Conservation (phyloP, 2,797 vertebrate genomes). For the Siniperca scherzeri region DNA sequence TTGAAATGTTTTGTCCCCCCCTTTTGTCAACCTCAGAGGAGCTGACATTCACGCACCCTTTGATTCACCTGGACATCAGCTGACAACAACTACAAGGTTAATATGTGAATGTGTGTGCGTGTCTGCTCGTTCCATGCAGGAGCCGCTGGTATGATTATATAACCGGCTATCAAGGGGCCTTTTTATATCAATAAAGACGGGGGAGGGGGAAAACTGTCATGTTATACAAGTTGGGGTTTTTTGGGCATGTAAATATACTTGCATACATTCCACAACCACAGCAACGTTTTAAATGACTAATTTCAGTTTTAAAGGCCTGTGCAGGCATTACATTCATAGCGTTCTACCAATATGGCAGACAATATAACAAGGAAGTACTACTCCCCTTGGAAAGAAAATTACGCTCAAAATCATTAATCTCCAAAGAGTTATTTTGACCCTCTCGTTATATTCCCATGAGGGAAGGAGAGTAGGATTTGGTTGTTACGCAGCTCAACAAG, state of each 20-base stretch:
- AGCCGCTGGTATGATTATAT: conserved; percentile 24
- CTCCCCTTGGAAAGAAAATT: conserved; percentile 60
- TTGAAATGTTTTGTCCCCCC: not conserved
- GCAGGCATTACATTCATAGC: conserved; percentile 85
- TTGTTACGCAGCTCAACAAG: conserved; percentile 52
- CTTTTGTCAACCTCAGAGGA: conserved; percentile 11
- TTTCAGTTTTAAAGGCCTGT: conserved; percentile 77
- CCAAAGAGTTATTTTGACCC: conserved; percentile 42
- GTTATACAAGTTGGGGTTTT: conserved; percentile 32
- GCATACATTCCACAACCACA: conserved; percentile 75
- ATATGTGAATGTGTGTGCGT: conserved; percentile 12
- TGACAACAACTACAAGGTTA: conserved; percentile 16
- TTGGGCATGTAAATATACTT: conserved; percentile 49
- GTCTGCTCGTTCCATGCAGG: conserved; percentile 2
- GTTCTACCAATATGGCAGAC: conserved; percentile 89
- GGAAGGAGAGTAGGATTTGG: conserved; percentile 63
- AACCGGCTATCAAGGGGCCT: conserved; percentile 35
- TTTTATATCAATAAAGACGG: conserved; percentile 14
- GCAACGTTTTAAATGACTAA: conserved; percentile 64
- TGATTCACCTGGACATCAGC: conserved; percentile 12
- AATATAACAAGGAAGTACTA: conserved; percentile 76
- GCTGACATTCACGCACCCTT: conserved; percentile 2
- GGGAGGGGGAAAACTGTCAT: not conserved
- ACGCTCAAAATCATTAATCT: conserved; percentile 49
- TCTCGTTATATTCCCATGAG: conserved; percentile 34